Evolutionary conservation across 2,888 invertebrate species (phyloP), one percentile per base, ranked within the genome.

Genomic region (Caenorhabditis sp.): DNA sequence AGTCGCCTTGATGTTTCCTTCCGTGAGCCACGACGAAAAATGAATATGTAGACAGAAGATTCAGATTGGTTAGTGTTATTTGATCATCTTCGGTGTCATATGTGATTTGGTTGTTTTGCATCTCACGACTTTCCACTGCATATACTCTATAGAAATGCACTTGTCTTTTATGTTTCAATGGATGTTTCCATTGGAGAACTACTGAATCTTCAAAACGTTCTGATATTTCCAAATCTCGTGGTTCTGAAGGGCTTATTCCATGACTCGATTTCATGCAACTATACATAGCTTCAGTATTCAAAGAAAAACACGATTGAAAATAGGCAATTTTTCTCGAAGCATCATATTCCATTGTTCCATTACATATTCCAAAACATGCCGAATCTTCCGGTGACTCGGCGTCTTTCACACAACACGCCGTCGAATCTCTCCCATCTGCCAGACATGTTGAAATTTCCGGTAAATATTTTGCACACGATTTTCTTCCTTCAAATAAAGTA

Each of bases 341-440:
- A 17, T 51, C 49, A 49, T 26, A 50, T n/a, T 50, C 8, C 55
- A 69, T 60, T 3, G 66, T 64, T 17, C 83, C 85, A 62, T 76
- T 76, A 66, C 84, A 87, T 10, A 86, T 37, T 17, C 77, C 79
- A 54, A 87, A 79, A 65, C 87, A 87, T 6, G 66, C 68, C 37
- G 53, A 59, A 57, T 81, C 70, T 12, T 85, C 84, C 14, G 62
- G 19, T 21, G 59, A 19, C 12, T 43, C 21, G 23, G 82, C 78
- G 12, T 79, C 73, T 8, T 59, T 62, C 12, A 66, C 24, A 59
- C 84, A 85, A 50, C 87, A 86, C 17, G 62, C 61, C n/a, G 75
- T 70, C 43, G 82, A 76, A 66, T 87, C 81, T 27, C 84, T 73
- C 19, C 85, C 87, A 43, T 84, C 76, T 54, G 83, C 64, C 26